Base-by-base conservation (phyloP, 1,140 invertebrate genomes). In the Battus philenor region DNA sequence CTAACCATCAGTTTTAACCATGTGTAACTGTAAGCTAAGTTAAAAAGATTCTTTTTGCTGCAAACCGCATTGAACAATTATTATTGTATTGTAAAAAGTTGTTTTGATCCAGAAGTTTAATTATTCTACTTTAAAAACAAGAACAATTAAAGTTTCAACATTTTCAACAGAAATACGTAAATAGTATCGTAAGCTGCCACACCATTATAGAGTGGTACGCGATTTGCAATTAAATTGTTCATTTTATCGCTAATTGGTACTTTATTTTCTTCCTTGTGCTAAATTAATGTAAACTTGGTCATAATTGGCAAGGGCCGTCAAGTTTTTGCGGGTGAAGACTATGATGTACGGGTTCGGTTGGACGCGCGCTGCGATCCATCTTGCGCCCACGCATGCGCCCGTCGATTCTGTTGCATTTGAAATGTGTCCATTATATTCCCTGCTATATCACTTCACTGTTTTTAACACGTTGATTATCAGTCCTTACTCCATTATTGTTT, bases 201-300 rank as follows among this genome's bases (percentile, higher is more conserved):
- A 11, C 33, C 13, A 36, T 22, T 36, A 22, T 15, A 20, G 26
- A 39, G 22, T n/a, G n/a, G n/a, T 39, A 39, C 36, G 36, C 22
- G 26, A 39, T 39, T 39, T 39, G 36, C 36, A 39, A 39, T 39
- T 39, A 27, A 39, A 39, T 39, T 39, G 36, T 39, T 39, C 22
- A 39, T 24, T 39, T 39, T 39, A 39, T 39, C 36, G 22, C 36
- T 39, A 39, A 39, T 39, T 39, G 36, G 36, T 24, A 39, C 20
- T 11, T 39, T 39, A 24, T 39, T 27, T 24, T 39, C 36, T 39
- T 24, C 18, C 36, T 26, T 13, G 20, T 39, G 10, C 18, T 12
- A 24, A 24, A 24, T 39, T 39, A 39, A 39, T 39, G 22, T 39
- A 15, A 13, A 39, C 11, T 7, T 39, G 22, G 22, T 27, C 36